phyloP scores from a whole-genome alignment of 2,888 invertebrate genomes.

The Dexiosoma caninum region DNA sequence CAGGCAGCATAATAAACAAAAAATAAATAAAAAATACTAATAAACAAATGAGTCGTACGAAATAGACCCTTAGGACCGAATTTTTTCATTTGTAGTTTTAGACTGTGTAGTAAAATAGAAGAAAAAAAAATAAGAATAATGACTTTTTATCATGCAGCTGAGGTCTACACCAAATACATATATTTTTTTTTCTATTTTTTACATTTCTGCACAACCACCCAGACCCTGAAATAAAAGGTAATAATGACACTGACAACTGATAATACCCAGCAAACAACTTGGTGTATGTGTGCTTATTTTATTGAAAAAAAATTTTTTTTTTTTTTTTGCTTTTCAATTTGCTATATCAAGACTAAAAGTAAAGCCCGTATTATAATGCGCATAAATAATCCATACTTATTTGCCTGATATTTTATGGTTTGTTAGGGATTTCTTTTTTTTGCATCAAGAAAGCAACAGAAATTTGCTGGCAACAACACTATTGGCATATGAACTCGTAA shows the following conservation, averaged over 20 bases:
- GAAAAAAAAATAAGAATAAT: slow-evolving; percentile 41
- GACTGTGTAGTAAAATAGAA: not conserved
- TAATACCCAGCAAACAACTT: slow-evolving; percentile 50
- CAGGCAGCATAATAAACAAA: slow-evolving; percentile 8
- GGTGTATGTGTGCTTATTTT: slow-evolving; percentile 6
- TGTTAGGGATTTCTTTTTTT: not conserved
- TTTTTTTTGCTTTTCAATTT: not conserved
- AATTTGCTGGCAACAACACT: slow-evolving; percentile 29
- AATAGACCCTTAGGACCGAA: slow-evolving; percentile 43
- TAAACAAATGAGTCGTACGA: slow-evolving; percentile 12
- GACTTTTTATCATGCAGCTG: slow-evolving; percentile 58
- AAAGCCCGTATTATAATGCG: slow-evolving; percentile 24
- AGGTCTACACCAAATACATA: slow-evolving; percentile 31
- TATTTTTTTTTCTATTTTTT: no score
- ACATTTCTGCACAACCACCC: not conserved
- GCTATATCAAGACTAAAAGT: not conserved
- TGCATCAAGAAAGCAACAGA: not conserved
- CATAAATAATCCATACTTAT: slow-evolving; percentile 46
- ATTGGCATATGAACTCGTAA: not conserved
- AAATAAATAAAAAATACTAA: slow-evolving; percentile 8
- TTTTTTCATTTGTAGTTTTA: slow-evolving; percentile 10
- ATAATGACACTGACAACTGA: slow-evolving; percentile 53
- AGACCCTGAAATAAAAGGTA: slow-evolving; percentile 36
- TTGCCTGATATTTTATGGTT: slow-evolving; percentile 28
- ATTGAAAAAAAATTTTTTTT: not conserved